These are phyloP conservation scores for Heliconius himera DNA, from an alignment of 1,140 invertebrate genomes.

Conservation along the genomic window DNA sequence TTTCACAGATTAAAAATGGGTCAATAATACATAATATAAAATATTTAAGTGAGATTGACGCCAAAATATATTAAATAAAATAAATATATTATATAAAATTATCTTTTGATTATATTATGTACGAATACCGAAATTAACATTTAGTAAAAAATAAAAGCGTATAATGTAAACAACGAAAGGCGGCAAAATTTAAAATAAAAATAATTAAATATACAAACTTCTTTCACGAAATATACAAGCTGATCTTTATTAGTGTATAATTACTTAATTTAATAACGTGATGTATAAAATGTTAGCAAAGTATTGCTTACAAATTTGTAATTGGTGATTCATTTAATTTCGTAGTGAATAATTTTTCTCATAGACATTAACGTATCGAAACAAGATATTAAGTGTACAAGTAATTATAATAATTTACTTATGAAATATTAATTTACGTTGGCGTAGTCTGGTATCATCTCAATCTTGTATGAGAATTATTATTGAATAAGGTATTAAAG, in stretches of 20 bases:
- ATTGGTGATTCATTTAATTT: not conserved
- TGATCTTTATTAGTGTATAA: not conserved
- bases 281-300: not conserved
- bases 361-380: constrained; percentile 30
- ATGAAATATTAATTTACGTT: constrained; percentile 67
- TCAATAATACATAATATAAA: not conserved
- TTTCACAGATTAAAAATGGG: constrained; percentile 23
- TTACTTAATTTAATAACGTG: not conserved
- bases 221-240: no score
- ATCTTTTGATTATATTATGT: not conserved
- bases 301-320: not conserved
- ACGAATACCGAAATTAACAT: not conserved
- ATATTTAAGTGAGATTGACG: not conserved
- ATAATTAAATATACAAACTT: not conserved
- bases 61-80: not conserved
- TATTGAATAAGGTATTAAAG: constrained; percentile 72
- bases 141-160: not conserved
- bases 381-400: constrained; percentile 32
- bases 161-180: not conserved
- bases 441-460: constrained; percentile 37
- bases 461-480: constrained; percentile 58
- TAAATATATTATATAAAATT: no score
- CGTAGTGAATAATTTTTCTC: constrained; percentile 15
- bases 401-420: constrained; percentile 62
- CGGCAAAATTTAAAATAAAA: not conserved